Conservation (phyloP, 2,888 invertebrate species). For the Eilema sororculum region DNA sequence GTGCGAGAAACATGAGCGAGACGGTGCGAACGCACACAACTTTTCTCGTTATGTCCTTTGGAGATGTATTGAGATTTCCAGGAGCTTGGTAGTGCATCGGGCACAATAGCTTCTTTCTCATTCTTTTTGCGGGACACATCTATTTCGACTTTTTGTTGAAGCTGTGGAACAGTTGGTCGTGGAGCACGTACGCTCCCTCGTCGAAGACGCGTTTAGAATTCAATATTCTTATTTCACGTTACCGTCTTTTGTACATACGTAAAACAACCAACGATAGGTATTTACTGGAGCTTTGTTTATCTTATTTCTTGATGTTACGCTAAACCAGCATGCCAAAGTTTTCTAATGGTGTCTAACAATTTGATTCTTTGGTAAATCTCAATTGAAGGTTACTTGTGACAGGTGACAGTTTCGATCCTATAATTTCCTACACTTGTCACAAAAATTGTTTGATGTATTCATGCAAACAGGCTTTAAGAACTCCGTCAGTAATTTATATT, state of each 20-base stretch:
- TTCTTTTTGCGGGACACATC: constrained; percentile 71
- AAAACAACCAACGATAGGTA: constrained; percentile 69
- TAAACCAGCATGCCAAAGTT: constrained; percentile 51
- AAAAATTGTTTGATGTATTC: constrained; percentile 44
- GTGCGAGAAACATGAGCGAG: constrained; percentile 29
- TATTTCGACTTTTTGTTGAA: constrained; percentile 76
- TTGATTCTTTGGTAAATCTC: constrained; percentile 33
- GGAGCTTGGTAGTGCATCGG: constrained; percentile 71
- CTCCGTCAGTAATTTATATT: constrained; percentile 35
- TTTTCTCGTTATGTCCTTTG: constrained; percentile 79
- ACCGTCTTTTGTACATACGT: constrained; percentile 69
- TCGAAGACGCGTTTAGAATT: constrained; percentile 78
- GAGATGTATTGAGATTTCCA: constrained; percentile 79
- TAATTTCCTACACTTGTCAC: constrained; percentile 40
- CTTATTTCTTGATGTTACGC: constrained; percentile 61
- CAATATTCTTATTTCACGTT: constrained; percentile 77
- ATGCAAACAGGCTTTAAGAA: constrained; percentile 33
- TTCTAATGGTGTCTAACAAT: constrained; percentile 41
- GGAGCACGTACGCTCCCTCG: constrained; percentile 75
- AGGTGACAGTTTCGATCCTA: constrained; percentile 24
- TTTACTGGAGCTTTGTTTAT: constrained; percentile 67
- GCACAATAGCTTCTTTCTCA: constrained; percentile 74
- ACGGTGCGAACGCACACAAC: constrained; percentile 62
- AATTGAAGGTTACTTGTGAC: constrained; percentile 40
- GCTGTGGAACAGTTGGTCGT: constrained; percentile 71